Conservation (phyloP, 2,797 vertebrate genomes). For the Vipera latastei region DNA sequence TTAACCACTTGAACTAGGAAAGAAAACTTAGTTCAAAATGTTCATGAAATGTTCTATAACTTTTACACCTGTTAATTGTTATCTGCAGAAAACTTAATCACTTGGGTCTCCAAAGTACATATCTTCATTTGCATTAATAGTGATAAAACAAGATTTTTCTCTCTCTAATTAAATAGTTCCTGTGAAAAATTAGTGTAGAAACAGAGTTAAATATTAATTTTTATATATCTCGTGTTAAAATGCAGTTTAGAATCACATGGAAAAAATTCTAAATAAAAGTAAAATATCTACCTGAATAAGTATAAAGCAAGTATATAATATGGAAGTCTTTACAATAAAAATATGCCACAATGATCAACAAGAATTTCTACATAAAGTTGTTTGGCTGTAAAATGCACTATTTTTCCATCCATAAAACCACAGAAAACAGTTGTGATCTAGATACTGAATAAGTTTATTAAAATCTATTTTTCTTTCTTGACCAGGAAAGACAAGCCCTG, state of each 20-base stretch:
- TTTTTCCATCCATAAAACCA: neutral
- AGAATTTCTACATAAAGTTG: neutral
- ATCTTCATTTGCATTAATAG: constrained; percentile 34
- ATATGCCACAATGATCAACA: neutral
- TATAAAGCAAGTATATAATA: neutral
- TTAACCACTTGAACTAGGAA: constrained; percentile 21
- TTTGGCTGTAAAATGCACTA: neutral
- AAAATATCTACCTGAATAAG: neutral
- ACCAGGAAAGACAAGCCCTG: neutral
- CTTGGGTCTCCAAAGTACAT: neutral
- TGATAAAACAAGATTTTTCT: constrained; percentile 29
- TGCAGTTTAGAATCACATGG: neutral
- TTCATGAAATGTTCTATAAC: neutral
- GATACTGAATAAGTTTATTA: neutral
- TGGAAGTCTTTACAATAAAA: neutral
- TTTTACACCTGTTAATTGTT: neutral
- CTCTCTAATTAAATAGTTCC: neutral
- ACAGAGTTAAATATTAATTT: neutral
- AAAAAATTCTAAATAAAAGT: neutral
- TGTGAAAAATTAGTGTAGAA: neutral
- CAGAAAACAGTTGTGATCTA: neutral
- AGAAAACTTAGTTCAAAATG: constrained; percentile 28
- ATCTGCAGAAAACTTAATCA: constrained; percentile 1
- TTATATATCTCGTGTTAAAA: neutral
- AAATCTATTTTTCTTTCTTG: neutral